Evolutionary conservation across 2,888 invertebrate genomes (phyloP).

Genomic region (Phyllotreta cruciferae): DNA sequence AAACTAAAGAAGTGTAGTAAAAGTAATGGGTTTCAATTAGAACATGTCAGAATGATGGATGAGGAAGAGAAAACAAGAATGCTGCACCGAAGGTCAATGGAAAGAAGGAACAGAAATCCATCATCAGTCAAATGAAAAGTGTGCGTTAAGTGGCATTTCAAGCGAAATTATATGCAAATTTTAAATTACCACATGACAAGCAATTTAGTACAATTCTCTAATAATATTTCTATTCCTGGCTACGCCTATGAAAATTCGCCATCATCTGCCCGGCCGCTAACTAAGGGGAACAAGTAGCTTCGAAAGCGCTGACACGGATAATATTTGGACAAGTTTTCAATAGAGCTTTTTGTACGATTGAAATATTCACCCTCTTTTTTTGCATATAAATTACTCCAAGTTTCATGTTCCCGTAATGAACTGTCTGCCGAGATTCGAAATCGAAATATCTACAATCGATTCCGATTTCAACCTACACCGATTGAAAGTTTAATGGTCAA

Average conservation of each 20-base stretch:
- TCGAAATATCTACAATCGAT: too few species aligned
- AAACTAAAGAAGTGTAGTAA: too few species aligned
- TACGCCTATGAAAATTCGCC: slow-evolving; percentile 12
- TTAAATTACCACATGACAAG: not conserved
- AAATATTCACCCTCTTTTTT: slow-evolving; percentile 24
- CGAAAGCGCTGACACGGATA: slow-evolving; percentile 31
- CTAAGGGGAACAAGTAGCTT: slow-evolving; percentile 19
- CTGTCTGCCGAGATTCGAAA: not conserved
- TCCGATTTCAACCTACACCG: not conserved
- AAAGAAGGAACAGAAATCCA: not conserved
- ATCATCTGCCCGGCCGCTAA: slow-evolving; percentile 8
- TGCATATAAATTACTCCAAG: slow-evolving; percentile 1
- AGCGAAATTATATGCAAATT: not conserved
- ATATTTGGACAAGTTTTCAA: slow-evolving; percentile 31
- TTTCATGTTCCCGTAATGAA: slow-evolving; percentile 1
- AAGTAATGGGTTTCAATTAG: too few species aligned
- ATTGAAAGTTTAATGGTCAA: not conserved
- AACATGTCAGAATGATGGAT: too few species aligned
- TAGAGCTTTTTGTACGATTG: slow-evolving; percentile 17
- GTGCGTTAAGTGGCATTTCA: not conserved
- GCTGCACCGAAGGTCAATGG: too few species aligned
- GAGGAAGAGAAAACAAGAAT: too few species aligned
- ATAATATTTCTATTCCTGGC: not conserved
- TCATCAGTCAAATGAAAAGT: not conserved
- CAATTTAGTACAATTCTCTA: too few species aligned